phyloP scores from a whole-genome alignment of 2,888 invertebrate species.

The Acronicta psi region DNA sequence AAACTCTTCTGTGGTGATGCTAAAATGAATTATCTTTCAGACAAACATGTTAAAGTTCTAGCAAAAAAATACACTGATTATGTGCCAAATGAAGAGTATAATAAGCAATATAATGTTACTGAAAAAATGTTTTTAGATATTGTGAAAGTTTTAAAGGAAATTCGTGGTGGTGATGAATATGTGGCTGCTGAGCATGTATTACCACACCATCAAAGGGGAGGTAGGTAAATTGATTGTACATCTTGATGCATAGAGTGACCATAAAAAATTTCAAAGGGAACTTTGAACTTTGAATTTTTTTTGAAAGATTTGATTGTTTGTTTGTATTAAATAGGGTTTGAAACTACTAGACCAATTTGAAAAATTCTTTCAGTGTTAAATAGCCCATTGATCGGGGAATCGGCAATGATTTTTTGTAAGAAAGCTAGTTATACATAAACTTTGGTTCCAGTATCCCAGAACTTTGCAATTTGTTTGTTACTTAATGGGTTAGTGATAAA shows the following conservation, averaged over 20 bases:
- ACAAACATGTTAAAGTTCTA: conserved; percentile 82
- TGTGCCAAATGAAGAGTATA: conserved; percentile 85
- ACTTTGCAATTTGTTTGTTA: neutral
- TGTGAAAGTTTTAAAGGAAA: conserved; percentile 78
- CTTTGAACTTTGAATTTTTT: too few relatives aligned
- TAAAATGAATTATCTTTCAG: conserved; percentile 86
- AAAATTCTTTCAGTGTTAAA: too few relatives aligned
- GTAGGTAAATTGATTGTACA: conserved; percentile 81
- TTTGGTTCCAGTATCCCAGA: too few relatives aligned
- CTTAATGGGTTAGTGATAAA: neutral
- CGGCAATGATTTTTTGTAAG: too few relatives aligned
- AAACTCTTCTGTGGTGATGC: conserved; percentile 90
- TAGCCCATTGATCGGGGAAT: too few relatives aligned
- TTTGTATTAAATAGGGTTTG: too few relatives aligned
- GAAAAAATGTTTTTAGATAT: conserved; percentile 90
- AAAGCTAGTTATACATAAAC: too few relatives aligned
- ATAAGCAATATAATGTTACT: conserved; percentile 86
- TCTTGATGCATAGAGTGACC: too few relatives aligned
- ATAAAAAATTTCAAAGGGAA: too few relatives aligned
- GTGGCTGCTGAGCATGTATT: conserved; percentile 89
- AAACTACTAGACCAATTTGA: too few relatives aligned
- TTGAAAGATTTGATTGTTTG: too few relatives aligned
- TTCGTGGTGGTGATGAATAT: conserved; percentile 85
- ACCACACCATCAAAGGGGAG: conserved; percentile 91
- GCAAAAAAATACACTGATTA: conserved; percentile 90